Evolutionary conservation across 1,140 invertebrate genomes (phyloP), one percentile per base, ranked within the genome.

Genomic region (Drosophila kurseongensis): DNA sequence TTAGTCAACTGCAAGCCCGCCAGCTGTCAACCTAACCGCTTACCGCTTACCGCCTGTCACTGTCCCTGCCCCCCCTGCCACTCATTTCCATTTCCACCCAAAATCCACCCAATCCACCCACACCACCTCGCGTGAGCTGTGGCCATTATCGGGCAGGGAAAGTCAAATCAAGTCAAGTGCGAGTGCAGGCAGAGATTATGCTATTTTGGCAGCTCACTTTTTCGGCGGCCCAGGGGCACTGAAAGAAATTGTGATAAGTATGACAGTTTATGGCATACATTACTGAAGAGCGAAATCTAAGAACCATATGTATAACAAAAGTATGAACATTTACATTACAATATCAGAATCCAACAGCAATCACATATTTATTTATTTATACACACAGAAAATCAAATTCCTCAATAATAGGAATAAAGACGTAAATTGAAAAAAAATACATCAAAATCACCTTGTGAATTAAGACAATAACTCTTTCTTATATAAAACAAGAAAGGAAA

Each of bases 91-190:
- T n/a, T 14, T 18, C 16, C 12, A 41, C 38, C 16, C 14, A 12
- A 8, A 23, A 27, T 32, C 6, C 4, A 8, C n/a, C 5, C 47
- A 6, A 48, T n/a, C 23, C 13, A 12, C 7, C 16, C 27, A 16
- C 51, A 6, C 38, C 16, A 14, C 50, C 29, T 63, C 27, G 60
- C 60, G 60, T 62, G 60, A 54, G 50, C 32, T 14, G 44, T 18
- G 36, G n/a, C 65, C 38, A 71, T 50, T 72, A 58, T 42, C 44
- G 44, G 68, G 29, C 42, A 9, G 42, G 16, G 38, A 35, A 69
- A 45, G 50, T 38, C 16, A 50, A 71, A 69, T 69, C 65, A 56
- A 71, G 67, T 69, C 67, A 69, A 71, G 67, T 71, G 67, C 38
- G 57, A 61, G 63, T 47, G 67, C 69, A 73, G 67, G 40, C 68